phyloP scores from a whole-genome alignment of 92 coral and sea anemone species.

The Micromussa lordhowensis region DNA sequence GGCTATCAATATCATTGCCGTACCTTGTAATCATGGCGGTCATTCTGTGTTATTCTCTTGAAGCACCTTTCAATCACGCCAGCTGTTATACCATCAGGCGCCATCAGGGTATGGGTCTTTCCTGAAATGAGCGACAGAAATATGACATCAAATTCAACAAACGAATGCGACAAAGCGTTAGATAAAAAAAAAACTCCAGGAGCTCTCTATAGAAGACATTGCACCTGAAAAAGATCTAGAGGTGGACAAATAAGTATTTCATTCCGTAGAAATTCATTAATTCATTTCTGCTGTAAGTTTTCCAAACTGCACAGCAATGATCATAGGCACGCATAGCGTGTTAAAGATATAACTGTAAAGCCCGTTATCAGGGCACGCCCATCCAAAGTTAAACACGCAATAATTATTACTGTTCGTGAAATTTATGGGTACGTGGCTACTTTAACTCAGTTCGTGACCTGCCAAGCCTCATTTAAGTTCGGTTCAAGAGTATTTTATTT shows the following conservation, averaged over 20 bases:
- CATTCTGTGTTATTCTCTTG: constrained; percentile 85
- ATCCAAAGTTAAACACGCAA: no score
- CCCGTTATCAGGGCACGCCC: no score
- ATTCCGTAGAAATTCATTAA: no score
- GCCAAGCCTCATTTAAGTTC: background rate
- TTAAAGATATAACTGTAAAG: no score
- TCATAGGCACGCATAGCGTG: background rate
- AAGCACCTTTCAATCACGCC: constrained; percentile 93
- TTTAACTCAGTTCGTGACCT: background rate
- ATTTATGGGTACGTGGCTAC: background rate
- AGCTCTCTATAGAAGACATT: no score
- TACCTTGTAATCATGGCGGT: constrained; percentile 89
- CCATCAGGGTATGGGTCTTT: constrained; percentile 96
- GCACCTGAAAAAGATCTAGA: no score
- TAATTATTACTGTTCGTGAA: no score
- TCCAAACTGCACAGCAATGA: no score
- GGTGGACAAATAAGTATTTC: no score
- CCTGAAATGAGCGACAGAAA: constrained; percentile 49
- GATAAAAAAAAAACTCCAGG: no score
- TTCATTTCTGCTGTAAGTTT: no score
- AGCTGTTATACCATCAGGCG: constrained; percentile 93
- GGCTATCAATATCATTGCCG: background rate
- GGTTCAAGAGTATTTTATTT: background rate
- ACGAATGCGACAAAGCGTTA: no score
- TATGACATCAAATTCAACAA: background rate